Conservation (phyloP, 1,140 invertebrate genomes). For the Dendroctonus ponderosae region DNA sequence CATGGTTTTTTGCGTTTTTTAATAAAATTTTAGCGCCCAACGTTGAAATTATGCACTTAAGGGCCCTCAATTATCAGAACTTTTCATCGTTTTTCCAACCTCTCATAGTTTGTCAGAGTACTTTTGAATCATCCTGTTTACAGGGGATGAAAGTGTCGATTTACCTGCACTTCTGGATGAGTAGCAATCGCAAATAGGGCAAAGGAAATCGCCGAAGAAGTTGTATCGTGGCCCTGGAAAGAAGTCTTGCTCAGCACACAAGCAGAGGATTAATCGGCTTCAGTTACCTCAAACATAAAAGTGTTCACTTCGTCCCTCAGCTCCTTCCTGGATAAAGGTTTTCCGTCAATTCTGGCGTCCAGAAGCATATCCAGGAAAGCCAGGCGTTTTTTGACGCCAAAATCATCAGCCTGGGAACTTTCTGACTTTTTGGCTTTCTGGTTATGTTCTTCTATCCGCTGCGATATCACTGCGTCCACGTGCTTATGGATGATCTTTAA, state of each 20-base stretch:
- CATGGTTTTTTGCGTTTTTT: too few relatives aligned
- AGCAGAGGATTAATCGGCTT: neutral
- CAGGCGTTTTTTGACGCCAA: slow-evolving; percentile 56
- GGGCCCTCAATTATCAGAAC: too few relatives aligned
- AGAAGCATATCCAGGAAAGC: slow-evolving; percentile 76
- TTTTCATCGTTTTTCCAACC: too few relatives aligned
- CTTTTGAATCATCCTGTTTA: too few relatives aligned
- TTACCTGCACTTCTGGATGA: slow-evolving; percentile 61
- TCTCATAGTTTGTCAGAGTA: too few relatives aligned
- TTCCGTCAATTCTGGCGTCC: slow-evolving; percentile 59
- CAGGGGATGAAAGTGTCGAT: neutral
- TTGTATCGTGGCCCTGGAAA: slow-evolving; percentile 74
- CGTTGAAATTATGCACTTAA: too few relatives aligned
- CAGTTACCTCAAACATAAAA: slow-evolving; percentile 74
- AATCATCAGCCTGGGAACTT: slow-evolving; percentile 19
- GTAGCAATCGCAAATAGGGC: slow-evolving; percentile 58
- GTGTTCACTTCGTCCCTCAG: slow-evolving; percentile 83
- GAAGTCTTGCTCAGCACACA: slow-evolving; percentile 26
- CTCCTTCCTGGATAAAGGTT: slow-evolving; percentile 60
- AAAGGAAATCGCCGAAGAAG: slow-evolving; percentile 60
- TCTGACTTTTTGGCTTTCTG: slow-evolving; percentile 11
- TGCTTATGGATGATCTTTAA: slow-evolving; percentile 62
- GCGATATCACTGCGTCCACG: slow-evolving; percentile 60
- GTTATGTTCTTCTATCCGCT: slow-evolving; percentile 45
- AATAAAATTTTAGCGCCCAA: too few relatives aligned